Conservation (phyloP, 1,140 invertebrate genomes). For the Drosophila trapezifrons region DNA sequence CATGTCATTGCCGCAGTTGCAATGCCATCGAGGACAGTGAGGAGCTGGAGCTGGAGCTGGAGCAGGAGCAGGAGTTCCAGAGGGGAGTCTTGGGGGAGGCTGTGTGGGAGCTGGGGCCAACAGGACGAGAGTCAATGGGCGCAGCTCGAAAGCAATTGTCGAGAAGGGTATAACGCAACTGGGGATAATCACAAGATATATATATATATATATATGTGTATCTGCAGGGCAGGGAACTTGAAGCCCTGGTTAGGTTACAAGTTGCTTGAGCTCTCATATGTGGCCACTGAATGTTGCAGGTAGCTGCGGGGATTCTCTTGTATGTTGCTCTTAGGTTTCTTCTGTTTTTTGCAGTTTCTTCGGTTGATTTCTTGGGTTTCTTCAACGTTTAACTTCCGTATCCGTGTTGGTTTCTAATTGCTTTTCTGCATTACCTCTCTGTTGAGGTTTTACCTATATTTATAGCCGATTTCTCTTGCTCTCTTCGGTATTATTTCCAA, state of each 20-base stretch:
- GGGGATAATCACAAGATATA: constrained; percentile 61
- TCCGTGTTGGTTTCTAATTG: neutral
- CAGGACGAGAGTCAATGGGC: constrained; percentile 51
- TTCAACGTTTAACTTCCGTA: too few species aligned
- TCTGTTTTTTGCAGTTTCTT: neutral
- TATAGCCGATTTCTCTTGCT: too few species aligned
- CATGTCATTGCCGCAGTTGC: constrained; percentile 76
- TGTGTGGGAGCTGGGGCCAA: constrained; percentile 27
- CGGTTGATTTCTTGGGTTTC: neutral
- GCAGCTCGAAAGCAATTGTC: constrained; percentile 37
- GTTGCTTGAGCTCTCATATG: neutral
- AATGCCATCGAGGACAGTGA: constrained; percentile 26
- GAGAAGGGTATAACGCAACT: constrained; percentile 38
- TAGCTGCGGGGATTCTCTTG: neutral
- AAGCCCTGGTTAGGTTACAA: neutral
- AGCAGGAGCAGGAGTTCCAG: constrained; percentile 2
- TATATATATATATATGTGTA: constrained; percentile 14
- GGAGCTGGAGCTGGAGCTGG: neutral
- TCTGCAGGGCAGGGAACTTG: constrained; percentile 6
- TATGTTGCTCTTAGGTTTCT: neutral
- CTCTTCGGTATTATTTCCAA: neutral
- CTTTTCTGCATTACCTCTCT: neutral
- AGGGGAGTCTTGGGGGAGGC: constrained; percentile 17
- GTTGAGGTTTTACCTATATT: neutral
- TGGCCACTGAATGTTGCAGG: neutral